These are phyloP conservation scores for Muschampia staudingeri DNA, from an alignment of 2,888 invertebrate genomes.

Conservation along the genomic window DNA sequence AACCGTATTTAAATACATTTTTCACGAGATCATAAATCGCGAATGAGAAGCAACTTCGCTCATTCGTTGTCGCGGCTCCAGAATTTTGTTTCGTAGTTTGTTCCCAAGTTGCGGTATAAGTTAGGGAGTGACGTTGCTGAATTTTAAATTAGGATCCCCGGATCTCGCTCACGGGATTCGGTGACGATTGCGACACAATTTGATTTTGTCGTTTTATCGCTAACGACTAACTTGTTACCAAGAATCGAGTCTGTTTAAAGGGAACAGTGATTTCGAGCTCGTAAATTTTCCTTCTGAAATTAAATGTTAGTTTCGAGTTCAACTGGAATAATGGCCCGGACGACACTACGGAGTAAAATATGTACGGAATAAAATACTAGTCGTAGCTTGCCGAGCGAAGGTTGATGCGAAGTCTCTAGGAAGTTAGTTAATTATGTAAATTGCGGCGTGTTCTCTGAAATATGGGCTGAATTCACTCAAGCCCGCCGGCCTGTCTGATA, in stretches of 20 bases:
- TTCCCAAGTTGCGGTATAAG: conserved; percentile 69
- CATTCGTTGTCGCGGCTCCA: conserved; percentile 68
- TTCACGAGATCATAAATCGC: conserved; percentile 76
- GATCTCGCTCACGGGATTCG: conserved; percentile 45
- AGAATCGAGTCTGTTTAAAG: conserved; percentile 27
- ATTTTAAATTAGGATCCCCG: conserved; percentile 68
- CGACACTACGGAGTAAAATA: conserved; percentile 59
- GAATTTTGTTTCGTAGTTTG: conserved; percentile 72
- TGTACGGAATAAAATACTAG: conserved; percentile 65
- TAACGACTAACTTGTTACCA: conserved; percentile 29
- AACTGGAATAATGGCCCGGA: conserved; percentile 38
- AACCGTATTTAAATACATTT: conserved; percentile 78
- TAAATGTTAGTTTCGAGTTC: conserved; percentile 36
- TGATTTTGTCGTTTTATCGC: conserved; percentile 36
- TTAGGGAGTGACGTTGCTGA: conserved; percentile 68
- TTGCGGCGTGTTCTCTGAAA: conserved; percentile 82
- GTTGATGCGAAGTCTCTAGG: conserved; percentile 70
- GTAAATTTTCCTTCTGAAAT: conserved; percentile 30
- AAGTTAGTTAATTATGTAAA: conserved; percentile 89
- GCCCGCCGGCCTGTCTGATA: conserved; percentile 68
- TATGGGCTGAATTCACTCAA: conserved; percentile 84
- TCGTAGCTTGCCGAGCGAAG: conserved; percentile 58
- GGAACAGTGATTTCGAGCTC: conserved; percentile 15
- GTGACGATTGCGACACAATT: conserved; percentile 40
- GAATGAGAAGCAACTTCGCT: conserved; percentile 75